Conservation (phyloP, 2,888 invertebrate genomes). For the Hololepta plana region DNA sequence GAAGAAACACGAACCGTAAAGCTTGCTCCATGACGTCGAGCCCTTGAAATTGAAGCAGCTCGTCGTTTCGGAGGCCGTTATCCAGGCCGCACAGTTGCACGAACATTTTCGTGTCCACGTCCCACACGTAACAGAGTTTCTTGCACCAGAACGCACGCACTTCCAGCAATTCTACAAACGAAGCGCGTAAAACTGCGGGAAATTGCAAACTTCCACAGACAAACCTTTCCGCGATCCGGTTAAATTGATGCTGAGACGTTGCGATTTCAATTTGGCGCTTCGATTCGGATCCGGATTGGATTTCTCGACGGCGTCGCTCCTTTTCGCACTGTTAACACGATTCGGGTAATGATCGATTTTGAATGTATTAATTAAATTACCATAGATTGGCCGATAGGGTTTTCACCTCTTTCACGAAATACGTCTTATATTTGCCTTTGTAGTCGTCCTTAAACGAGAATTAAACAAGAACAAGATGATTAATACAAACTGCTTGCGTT, state of each 20-base stretch:
- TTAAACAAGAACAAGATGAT: background rate
- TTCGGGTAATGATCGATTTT: too few relatives aligned
- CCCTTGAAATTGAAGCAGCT: constrained; percentile 43
- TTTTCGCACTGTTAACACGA: too few relatives aligned
- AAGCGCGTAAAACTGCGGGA: too few relatives aligned
- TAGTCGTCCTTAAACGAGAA: constrained; percentile 45
- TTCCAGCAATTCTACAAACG: constrained; percentile 19
- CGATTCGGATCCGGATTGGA: too few relatives aligned
- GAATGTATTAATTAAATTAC: too few relatives aligned
- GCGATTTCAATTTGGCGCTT: too few relatives aligned
- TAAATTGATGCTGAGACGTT: too few relatives aligned
- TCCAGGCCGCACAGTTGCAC: constrained; percentile 57
- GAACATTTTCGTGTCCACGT: constrained; percentile 45
- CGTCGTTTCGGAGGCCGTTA: constrained; percentile 39
- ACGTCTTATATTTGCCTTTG: constrained; percentile 52
- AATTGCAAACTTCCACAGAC: too few relatives aligned
- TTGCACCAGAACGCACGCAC: constrained; percentile 57
- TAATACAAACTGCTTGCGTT: constrained; percentile 1
- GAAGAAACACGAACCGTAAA: constrained; percentile 31
- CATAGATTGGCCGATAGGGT: too few relatives aligned
- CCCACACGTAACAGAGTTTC: constrained; percentile 73
- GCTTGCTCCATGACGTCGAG: constrained; percentile 28
- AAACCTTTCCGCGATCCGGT: too few relatives aligned
- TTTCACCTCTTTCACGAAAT: constrained; percentile 42
- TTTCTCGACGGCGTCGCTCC: too few relatives aligned